Base-by-base conservation (phyloP, 2,797 vertebrate genomes). In the Anguilla marmorata region DNA sequence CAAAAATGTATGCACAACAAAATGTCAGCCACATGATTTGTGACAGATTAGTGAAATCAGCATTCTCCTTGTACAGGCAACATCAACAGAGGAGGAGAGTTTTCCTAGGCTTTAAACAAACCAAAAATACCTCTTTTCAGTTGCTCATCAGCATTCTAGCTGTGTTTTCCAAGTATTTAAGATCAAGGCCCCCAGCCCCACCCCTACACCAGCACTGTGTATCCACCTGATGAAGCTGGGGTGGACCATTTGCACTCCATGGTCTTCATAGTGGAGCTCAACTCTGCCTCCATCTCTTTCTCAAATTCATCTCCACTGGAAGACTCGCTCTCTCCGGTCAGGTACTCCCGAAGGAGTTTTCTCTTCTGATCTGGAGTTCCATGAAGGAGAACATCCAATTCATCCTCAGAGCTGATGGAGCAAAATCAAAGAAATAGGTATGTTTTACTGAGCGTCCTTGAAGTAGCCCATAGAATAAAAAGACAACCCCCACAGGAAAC, bases 251-350 rank as follows among this genome's bases (percentile, higher is more conserved):
- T 96, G 86, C 95, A 93, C 93, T 98, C 97, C 93, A 99, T 96
- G 85, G 95, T 95, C 93, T 93, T 97, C 90, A 99, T 96, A 87
- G 98, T 98, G 88, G 95, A 95, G 94, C 95, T 97, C 45, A 99
- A 96, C 90, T 99, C 98, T 0, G 97, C 97, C 93, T 98, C 98
- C 98, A 99, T 99, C 95, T 99, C 98, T 91, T 99, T 99, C 88
- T 99, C 97, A 92, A 99, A 99, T 90, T 99, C 98, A 94, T 99
- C 98, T 0, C 96, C 98, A 37, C 98, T 99, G 91, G 98, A 98
- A 0, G 98, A 98, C 92, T 99, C 98, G 3, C 98, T 99, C 95
- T 99, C 98, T n/a, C 98, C 98, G 0, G 98, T 99, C 84, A 99
- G 95, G 89, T 98, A 99, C 89, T 99, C 98, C 90, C 98, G 93